A percentile compares a stretch with the other conserved stretches of the same genome.
These are phyloP conservation scores for Callipepla californica DNA, from an alignment of 2,113 vertebrate species.

Conservation along the genomic window DNA sequence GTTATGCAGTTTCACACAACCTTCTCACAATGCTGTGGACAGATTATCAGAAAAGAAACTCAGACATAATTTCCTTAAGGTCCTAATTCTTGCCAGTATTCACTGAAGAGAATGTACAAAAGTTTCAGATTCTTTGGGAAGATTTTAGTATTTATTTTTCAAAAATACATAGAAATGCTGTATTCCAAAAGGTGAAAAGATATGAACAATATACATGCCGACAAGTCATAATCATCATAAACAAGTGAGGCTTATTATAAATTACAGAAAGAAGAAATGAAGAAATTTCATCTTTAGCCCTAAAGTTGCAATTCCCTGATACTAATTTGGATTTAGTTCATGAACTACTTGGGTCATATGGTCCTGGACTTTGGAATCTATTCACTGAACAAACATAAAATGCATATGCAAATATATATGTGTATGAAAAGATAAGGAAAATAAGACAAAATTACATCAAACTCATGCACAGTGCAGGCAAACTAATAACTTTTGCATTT, in stretches of 20 bases:
- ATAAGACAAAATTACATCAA: neutral
- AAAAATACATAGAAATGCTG: neutral
- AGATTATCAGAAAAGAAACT: neutral
- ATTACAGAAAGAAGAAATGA: too few relatives aligned
- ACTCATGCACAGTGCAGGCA: neutral
- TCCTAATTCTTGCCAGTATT: neutral
- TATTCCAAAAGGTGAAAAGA: neutral
- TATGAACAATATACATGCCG: neutral
- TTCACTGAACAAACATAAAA: conserved; percentile 2
- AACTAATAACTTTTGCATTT: neutral
- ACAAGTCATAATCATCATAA: neutral
- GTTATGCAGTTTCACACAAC: neutral
- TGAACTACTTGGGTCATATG: neutral
- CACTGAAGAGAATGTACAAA: neutral
- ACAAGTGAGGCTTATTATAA: neutral
- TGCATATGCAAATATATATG: rapidly evolving
- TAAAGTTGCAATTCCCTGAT: neutral
- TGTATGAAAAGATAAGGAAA: neutral
- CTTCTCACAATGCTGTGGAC: neutral
- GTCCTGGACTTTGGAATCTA: neutral
- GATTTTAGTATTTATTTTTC: neutral
- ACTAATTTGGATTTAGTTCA: conserved; percentile 8
- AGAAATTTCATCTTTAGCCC: neutral
- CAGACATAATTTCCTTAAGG: neutral
- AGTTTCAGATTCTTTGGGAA: neutral